Evolutionary conservation across 2,888 invertebrate genomes (phyloP).

Genomic region (Drosophila dives): DNA sequence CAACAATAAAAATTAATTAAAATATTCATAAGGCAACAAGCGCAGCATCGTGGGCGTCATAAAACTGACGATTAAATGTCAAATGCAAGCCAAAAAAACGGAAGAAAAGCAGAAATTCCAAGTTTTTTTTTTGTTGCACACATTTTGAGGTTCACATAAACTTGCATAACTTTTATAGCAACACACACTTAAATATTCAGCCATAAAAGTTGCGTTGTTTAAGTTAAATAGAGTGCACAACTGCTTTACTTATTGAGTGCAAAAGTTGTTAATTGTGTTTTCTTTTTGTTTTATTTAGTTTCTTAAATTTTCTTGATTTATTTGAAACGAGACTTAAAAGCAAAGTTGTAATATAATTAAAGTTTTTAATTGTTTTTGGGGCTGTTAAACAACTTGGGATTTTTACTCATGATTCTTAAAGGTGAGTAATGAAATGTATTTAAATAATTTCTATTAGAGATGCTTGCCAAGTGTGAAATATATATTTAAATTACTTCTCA

Average conservation of each 20-base stretch:
- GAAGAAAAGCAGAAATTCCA: not conserved
- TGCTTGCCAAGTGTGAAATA: not conserved
- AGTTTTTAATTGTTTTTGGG: not conserved
- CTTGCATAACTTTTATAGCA: constrained; percentile 1
- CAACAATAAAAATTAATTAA: constrained; percentile 74
- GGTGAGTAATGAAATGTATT: not conserved
- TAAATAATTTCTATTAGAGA: not conserved
- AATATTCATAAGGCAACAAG: constrained; percentile 67
- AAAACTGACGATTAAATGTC: constrained; percentile 68
- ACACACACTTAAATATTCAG: not conserved
- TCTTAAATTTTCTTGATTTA: not conserved
- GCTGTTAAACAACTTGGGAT: not conserved
- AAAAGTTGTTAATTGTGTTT: constrained; percentile 5
- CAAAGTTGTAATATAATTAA: not conserved
- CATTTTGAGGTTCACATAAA: constrained; percentile 6
- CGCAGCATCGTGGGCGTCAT: constrained; percentile 20
- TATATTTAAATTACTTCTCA: not conserved
- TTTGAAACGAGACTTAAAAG: not conserved
- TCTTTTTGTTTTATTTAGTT: not conserved
- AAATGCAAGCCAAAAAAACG: constrained; percentile 35
- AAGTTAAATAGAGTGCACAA: constrained; percentile 7
- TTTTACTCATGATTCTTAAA: not conserved
- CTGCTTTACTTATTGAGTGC: not conserved
- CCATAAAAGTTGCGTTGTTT: not conserved
- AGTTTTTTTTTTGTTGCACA: not conserved